Conservation (phyloP, 1,140 invertebrate species). For the Acyrthosiphon pisum region DNA sequence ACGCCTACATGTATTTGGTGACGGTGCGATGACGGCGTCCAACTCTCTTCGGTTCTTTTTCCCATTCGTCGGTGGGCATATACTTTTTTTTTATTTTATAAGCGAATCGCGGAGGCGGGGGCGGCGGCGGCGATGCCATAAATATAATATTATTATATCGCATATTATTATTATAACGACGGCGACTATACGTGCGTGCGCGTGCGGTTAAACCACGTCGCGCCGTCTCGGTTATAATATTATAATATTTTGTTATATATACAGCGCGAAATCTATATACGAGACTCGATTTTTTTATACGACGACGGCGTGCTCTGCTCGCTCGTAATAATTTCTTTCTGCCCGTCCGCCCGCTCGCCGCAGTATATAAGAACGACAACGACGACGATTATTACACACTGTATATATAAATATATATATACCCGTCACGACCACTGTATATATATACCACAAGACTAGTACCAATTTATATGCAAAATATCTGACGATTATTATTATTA, state of each 20-base stretch:
- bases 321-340: conserved; percentile 20
- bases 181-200: neutral
- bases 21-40: neutral
- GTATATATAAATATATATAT: neutral
- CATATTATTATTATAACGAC: neutral
- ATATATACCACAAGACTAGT: neutral
- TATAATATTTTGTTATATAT: neutral
- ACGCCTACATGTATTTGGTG: too few relatives aligned
- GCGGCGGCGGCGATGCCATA: neutral
- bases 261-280: conserved; percentile 1
- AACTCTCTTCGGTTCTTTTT: neutral
- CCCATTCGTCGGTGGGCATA: neutral
- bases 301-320: neutral
- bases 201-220: neutral
- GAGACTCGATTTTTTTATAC: neutral
- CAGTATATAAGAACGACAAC: neutral
- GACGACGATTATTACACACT: conserved; percentile 8
- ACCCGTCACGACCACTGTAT: neutral
- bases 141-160: conserved; percentile 1
- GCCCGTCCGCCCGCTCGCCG: neutral
- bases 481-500: conserved; percentile 39
- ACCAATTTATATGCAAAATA: conserved; percentile 51
- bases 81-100: neutral
- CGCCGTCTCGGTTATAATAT: neutral
- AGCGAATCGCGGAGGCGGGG: neutral